Evolutionary conservation across 1,140 invertebrate genomes (phyloP).

Genomic region (Euwallacea fornicatus): DNA sequence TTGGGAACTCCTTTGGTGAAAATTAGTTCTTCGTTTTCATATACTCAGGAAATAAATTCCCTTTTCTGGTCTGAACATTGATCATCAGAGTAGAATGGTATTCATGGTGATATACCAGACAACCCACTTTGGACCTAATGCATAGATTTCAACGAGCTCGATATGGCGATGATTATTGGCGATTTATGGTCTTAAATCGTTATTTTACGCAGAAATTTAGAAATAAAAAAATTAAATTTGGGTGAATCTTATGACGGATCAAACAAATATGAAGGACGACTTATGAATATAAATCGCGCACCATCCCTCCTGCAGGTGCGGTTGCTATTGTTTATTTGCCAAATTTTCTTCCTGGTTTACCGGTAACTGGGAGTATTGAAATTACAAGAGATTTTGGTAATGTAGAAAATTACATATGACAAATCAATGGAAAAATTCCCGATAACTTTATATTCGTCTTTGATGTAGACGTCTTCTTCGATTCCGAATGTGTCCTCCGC

Average conservation of each 20-base stretch:
- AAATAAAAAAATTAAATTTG: not conserved
- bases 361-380: no score
- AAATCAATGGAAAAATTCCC: no score
- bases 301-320: no score
- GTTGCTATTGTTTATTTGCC: no score
- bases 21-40: slow-evolving; percentile 44
- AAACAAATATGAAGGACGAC: not conserved
- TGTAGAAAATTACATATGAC: no score
- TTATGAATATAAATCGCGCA: no score
- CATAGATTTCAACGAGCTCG: not conserved
- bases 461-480: no score
- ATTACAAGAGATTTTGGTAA: no score
- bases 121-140: not conserved
- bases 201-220: not conserved
- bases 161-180: not conserved
- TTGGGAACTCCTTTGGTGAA: slow-evolving; percentile 45
- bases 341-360: no score
- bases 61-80: slow-evolving; percentile 30
- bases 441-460: no score
- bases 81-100: not conserved
- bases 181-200: not conserved
- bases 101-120: not conserved
- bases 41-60: slow-evolving; percentile 52
- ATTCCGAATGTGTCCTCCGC: no score
- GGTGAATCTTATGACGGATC: not conserved